A percentile compares a stretch with the other conserved stretches of the same genome.
Evolutionary conservation across 2,888 invertebrate genomes (phyloP).

Genomic region (Drosophila picticornis): DNA sequence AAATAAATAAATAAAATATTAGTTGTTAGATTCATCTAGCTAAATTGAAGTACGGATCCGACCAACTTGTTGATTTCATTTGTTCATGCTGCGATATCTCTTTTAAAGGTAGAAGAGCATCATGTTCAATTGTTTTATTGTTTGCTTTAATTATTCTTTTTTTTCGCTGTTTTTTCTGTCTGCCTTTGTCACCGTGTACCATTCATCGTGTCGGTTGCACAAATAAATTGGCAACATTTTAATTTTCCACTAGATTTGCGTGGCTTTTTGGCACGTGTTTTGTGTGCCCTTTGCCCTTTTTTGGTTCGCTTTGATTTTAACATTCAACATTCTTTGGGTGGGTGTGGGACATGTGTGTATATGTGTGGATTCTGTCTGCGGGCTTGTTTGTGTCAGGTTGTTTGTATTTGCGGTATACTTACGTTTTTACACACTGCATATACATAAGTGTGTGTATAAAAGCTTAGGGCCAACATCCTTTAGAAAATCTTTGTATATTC

Average conservation of each 20-base stretch:
- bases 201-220: slow-evolving; percentile 7
- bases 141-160: background rate
- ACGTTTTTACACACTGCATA: background rate
- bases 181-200: background rate
- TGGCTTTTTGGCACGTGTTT: slow-evolving; percentile 22
- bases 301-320: slow-evolving; percentile 24
- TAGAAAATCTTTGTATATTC: background rate
- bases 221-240: slow-evolving; percentile 49
- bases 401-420: background rate
- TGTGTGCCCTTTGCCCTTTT: slow-evolving; percentile 14
- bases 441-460: background rate
- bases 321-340: background rate
- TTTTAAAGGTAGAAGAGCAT: background rate
- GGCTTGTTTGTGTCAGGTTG: background rate
- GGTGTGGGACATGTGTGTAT: background rate
- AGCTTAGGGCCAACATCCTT: background rate
- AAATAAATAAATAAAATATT: background rate
- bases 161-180: background rate
- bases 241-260: slow-evolving; percentile 56
- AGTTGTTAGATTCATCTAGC: background rate
- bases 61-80: background rate
- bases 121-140: background rate
- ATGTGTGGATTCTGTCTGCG: background rate
- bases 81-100: background rate
- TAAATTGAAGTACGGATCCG: background rate